Percentiles rank a stretch among this genome's conserved stretches.
Conservation (phyloP, 2,888 invertebrate species). For the Pachymerium ferrugineum region DNA sequence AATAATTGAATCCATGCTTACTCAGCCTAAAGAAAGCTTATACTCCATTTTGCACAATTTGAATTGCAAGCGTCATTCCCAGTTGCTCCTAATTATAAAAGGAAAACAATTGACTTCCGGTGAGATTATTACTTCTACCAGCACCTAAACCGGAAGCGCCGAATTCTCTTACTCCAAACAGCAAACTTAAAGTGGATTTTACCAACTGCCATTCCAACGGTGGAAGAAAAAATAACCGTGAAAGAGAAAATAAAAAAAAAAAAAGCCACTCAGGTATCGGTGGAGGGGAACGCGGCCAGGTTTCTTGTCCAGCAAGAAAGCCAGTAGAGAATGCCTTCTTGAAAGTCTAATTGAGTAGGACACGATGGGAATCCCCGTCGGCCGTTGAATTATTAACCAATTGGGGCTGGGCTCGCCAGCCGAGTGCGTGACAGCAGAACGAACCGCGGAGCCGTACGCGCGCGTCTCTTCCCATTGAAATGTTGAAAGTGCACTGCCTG, state of each 20-base stretch:
- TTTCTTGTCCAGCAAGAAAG: background rate
- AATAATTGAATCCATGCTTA: no score
- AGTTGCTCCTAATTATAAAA: no score
- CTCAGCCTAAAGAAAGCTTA: no score
- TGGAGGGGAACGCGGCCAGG: background rate
- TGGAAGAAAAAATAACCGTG: background rate
- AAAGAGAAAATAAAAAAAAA: background rate
- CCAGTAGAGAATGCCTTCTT: constrained; percentile 1
- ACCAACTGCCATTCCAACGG: background rate
- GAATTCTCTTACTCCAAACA: no score
- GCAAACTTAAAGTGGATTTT: no score
- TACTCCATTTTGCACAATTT: no score
- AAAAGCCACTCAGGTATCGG: background rate
- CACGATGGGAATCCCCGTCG: background rate
- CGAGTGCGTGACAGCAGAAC: constrained; percentile 22
- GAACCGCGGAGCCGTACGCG: background rate
- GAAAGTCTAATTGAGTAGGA: constrained; percentile 22
- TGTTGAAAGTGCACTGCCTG: constrained; percentile 4
- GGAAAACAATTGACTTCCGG: no score
- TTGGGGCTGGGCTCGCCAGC: background rate
- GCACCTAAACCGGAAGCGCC: no score
- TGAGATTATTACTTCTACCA: no score
- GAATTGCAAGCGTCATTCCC: no score
- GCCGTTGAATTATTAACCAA: constrained; percentile 23
- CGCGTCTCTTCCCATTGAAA: constrained; percentile 5